Percentiles rank a stretch among this genome's conserved stretches.
phyloP scores from a whole-genome alignment of 1,140 invertebrate genomes.

The Solenopsis invicta region DNA sequence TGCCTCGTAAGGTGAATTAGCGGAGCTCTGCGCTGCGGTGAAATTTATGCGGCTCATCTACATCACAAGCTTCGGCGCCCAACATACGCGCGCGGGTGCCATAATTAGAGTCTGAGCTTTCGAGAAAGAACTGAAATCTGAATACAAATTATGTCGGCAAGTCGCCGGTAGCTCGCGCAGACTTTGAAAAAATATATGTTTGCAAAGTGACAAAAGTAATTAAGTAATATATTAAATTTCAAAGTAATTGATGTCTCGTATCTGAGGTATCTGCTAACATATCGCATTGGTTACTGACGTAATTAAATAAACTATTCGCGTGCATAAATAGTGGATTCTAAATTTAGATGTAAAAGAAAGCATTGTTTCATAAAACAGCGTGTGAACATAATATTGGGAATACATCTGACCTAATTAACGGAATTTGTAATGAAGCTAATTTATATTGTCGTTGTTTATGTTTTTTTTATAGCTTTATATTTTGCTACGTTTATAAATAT shows the following conservation, averaged over 20 bases:
- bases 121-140: not conserved
- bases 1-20: conserved; percentile 51
- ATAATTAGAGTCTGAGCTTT: conserved; percentile 24
- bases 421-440: conserved; percentile 19
- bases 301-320: not conserved
- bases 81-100: not conserved
- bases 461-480: not conserved
- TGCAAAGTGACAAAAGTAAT: not conserved
- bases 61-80: conserved; percentile 7
- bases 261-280: not conserved
- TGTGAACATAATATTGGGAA: not conserved
- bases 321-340: not conserved
- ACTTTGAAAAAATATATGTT: not conserved
- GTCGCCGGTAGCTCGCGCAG: too few species aligned
- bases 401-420: not conserved
- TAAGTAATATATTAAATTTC: not conserved
- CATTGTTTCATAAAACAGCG: conserved; percentile 2
- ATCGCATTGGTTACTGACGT: not conserved
- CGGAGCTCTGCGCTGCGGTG: not conserved
- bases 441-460: conserved; percentile 1
- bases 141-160: not conserved
- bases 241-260: not conserved
- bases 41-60: conserved; percentile 51
- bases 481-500: not conserved
- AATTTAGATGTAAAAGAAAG: not conserved